Base-by-base conservation (phyloP, 1,140 invertebrate genomes). In the Metopolophium dirhodum region DNA sequence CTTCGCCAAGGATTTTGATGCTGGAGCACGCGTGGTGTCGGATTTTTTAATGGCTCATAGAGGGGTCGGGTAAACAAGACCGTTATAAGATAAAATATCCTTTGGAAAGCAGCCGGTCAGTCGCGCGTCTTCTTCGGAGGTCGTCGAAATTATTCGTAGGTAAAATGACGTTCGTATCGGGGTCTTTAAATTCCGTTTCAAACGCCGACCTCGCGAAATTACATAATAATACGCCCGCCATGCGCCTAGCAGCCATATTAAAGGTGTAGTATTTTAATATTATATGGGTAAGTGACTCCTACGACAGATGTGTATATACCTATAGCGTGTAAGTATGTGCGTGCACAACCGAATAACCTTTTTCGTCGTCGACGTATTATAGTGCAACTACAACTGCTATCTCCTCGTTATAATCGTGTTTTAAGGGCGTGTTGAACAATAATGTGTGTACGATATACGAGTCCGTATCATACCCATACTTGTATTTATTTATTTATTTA, bases 351-450 rank as follows among this genome's bases (percentile, higher is more conserved):
- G n/a, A 49, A 41, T 35, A 54, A 85, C 87, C n/a, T 88, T 88
- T 88, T 88, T 88, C 87, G 30, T 54, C n/a, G 49, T 88, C n/a
- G n/a, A 8, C 6, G 85, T 20, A 45, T 41, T 30, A 45, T 85
- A 37, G 9, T 7, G 41, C 35, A 49, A 49, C 20, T 22, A 20
- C 51, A 49, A 18, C 20, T 23, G 51, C 51, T 54, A 54, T 86
- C 37, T 85, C 7, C 37, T 86, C 23, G 23, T 30, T 86, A 47
- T 47, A 86, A 41, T 47, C 41, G 45, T 86, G 85, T 47, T 47
- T 86, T 86, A 88, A 88, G 86, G 47, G 45, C 18, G 47, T 88
- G 30, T 88, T 88, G 30, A 49, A n/a, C n/a, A 87, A 47, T 54
- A 51, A 14, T 18, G 23, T 22, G 51, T 22, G 51, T 54, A 54